Conservation (phyloP, 2,113 vertebrate genomes). For the Rattus norvegicus region DNA sequence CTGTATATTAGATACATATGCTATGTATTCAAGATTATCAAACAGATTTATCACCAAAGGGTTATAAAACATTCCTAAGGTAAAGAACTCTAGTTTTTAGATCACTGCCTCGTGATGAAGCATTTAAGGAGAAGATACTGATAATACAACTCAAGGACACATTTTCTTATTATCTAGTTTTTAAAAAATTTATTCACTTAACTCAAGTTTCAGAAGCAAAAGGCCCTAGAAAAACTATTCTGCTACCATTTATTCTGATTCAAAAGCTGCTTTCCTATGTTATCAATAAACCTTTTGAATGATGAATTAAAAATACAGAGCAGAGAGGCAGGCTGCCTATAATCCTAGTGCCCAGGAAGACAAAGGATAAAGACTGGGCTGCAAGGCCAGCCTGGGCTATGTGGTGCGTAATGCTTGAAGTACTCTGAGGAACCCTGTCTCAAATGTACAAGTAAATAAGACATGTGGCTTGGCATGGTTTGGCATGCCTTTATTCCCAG, state of each 20-base stretch:
- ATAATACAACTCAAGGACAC: not conserved
- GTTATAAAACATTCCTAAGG: conserved; percentile 33
- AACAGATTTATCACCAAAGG: conserved; percentile 32
- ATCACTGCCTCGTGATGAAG: not conserved
- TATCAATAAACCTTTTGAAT: conserved; percentile 31
- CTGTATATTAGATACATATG: not conserved
- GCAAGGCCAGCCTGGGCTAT: not conserved
- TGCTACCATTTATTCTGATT: not conserved
- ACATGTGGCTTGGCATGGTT: not conserved
- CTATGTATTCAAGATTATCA: not conserved
- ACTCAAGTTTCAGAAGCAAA: conserved; percentile 30
- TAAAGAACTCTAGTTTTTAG: conserved; percentile 14
- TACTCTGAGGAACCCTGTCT: not conserved
- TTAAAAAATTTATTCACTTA: not conserved
- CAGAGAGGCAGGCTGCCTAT: not conserved
- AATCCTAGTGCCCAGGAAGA: not conserved
- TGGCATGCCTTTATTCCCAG: not conserved
- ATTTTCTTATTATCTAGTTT: conserved; percentile 8
- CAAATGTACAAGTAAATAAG: not conserved
- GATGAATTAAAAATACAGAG: not conserved
- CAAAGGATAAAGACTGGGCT: not conserved
- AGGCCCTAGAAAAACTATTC: conserved; percentile 42
- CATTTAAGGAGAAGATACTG: not conserved
- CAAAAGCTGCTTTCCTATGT: conserved; percentile 7
- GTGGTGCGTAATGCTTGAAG: not conserved